Evolutionary conservation across 2,797 vertebrate species (phyloP), one percentile per base, ranked within the genome.

Genomic region (Antennarius maculatus): DNA sequence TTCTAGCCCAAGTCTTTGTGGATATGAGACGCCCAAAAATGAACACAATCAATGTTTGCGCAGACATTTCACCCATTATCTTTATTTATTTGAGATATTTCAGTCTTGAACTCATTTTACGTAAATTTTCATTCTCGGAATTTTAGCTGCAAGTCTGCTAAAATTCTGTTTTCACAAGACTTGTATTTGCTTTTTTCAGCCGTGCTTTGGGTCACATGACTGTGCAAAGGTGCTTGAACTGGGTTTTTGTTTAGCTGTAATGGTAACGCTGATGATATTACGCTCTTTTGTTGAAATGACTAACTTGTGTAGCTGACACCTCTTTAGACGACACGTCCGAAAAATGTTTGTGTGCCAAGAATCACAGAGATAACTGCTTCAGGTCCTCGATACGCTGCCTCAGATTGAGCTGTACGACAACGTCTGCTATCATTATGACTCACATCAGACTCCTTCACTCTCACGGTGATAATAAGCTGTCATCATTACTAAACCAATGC

Each of bases 281-380:
- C 5, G 14, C 29, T 78, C 82, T 85, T 88, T 89, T 84, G 60
- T 72, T 86, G 83, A 85, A 23, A 23, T 23, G 23, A 23, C 66
- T 80, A 77, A 86, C 64, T 72, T 69, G 70, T 72, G 70, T 52
- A 57, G 58, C 78, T 83, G 66, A 81, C 88, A 88, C 67, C 78
- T 76, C 2, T 16, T 31, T 66, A 66, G 46, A 73, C 71, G 62
- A 27, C 49, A 18, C 75, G 68, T 74, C 69, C 70, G 39, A 79
- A 79, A 60, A 13, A 29, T 65, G 61, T 80, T 59, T 58, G 54
- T 41, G 71, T 80, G 91, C 89, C 84, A 91, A 87, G 78, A 90
- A 82, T 80, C 84, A 89, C 79, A 86, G 59, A 62, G 71, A 81
- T 84, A 81, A 71, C 73, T 67, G 75, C 80, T 76, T 74, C 28